Evolutionary conservation across 2,888 invertebrate species (phyloP), one percentile per base, ranked within the genome.

Genomic region (Aspidiotus rigidus): DNA sequence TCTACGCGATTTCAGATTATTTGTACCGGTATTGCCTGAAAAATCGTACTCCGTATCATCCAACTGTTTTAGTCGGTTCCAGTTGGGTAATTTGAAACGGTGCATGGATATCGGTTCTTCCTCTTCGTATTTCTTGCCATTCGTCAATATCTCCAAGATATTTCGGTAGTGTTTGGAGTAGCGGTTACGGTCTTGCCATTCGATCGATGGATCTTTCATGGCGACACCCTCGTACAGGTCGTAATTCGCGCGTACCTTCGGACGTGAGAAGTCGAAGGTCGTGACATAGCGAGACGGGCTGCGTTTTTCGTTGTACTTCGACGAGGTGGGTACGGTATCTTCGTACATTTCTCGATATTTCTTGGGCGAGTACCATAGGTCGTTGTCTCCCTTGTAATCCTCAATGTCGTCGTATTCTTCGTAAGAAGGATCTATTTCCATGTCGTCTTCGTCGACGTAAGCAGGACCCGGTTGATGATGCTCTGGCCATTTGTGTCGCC

Each of bases 401-500:
- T 59, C 59, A 17, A 59, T 39, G 17, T 59, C 59, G 59, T 59
- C 59, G 39, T 59, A 59, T 13, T 59, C 59, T 9, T 59, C 59
- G 59, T 59, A 59, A 5, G 10, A 17, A 17, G 16, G 17, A 13
- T n/a, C 56, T 11, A 39, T 7, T 13, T 59, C 59, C 11, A 28
- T 28, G 7, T 59, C 59, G 10, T 59, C 59, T 39, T 59, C 59
- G 9, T 59, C 59, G 10, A 39, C 13, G 39, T 59, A 59, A 28
- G 17, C 13, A 7, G 17, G 17, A 17, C 17, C 15, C 10, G 56
- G 56, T 39, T 59, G 59, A 7, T 59, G 17, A 5, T 15, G 59
- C 59, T 59, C 59, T 10, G 59, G 59, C 59, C 59, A 59, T 39
- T 59, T 59, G 59, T 59, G 17, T 13, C 59, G 16, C 59, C 59